Evolutionary conservation across 2,888 invertebrate genomes (phyloP), one percentile per base, ranked within the genome.

Genomic region (Tetrapedia diversipes): DNA sequence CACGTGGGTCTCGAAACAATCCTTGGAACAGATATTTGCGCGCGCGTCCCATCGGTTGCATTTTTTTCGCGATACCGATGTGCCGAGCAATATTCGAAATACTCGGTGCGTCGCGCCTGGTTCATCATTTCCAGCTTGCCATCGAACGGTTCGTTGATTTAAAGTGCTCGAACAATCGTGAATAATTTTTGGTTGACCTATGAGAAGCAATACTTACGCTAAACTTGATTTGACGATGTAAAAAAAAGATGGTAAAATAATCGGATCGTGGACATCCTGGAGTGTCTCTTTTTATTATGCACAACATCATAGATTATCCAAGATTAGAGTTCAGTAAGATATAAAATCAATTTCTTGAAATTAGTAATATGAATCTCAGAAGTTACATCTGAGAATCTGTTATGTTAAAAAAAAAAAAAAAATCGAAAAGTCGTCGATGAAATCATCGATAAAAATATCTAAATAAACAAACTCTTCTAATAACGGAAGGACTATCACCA

Each of bases 11-110:
- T 47, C 41, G 27, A 43, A 64, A 51, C 59, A 53, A 73, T 77
- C 80, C 63, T 70, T 75, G 45, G 22, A 29, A 37, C 16, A 29
- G 43, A 11, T 59, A 39, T 77, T 69, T 60, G 24, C 37, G 7
- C 6, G 7, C 6, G 1, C 22, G 4, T 24, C 49, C 32, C 39
- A 14, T 16, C 19, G 6, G 43, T 34, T 29, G 29, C 19, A 7
- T n/a, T 19, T 4, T 4, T 29, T 37, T 19, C 22, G 22, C 22
- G 34, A 29, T 11, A 37, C n/a, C n/a, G n/a, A n/a, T 53, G 45
- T 41, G 32, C 2, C 8, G 14, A n/a, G 19, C 24, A 22, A 34
- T 63, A 49, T 63, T 49, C 16, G 34, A 27, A 37, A 37, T 16
- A 10, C 24, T 27, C 37, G 37, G 27, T 4, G 27, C 27, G 22